Base-by-base conservation (phyloP, 2,797 vertebrate genomes). In the Propithecus perrieri region DNA sequence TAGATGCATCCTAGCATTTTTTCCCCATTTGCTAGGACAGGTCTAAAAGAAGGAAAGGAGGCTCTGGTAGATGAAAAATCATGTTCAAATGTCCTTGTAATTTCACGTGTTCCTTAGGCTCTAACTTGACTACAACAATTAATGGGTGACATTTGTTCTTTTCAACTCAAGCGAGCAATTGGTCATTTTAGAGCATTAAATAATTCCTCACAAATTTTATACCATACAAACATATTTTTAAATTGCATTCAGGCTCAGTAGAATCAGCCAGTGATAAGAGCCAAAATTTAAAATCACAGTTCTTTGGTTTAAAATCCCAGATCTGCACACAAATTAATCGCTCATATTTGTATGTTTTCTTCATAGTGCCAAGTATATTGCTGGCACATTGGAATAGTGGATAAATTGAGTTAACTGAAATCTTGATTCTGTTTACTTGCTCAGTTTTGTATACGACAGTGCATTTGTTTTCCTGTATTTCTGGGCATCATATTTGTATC, bases 251-350 rank as follows among this genome's bases (percentile, higher is more conserved):
- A 79, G 8, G 7, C 46, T 92, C 78, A 87, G 26, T 41, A 92
- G 26, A 89, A 53, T 94, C 57, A 88, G 92, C n/a, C 55, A 78
- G 50, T 53, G 24, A 74, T 24, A 85, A 85, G 7, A 95, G 48
- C 30, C 48, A 91, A 71, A 41, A 88, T 88, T 43, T 87, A 90
- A 92, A 35, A 14, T 41, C 61, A 71, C 35, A 22, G 4, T 71
- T 76, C 30, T 61, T 86, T 65, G 57, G 59, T 57, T 94, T 63
- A 91, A 95, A 97, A 92, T 89, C 61, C n/a, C 43, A 96, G 65
- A 41, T 90, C 41, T 76, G 30, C 55, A 67, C 61, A 96, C n/a
- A 79, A 74, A 14, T 75, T 88, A 78, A 9, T 81, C 46, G 55
- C 24, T 79, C n/a, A 41, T 59, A 80, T 43, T 79, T 83, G 7